Evolutionary conservation across 2,888 invertebrate genomes (phyloP).

Genomic region (Papilio protenor): DNA sequence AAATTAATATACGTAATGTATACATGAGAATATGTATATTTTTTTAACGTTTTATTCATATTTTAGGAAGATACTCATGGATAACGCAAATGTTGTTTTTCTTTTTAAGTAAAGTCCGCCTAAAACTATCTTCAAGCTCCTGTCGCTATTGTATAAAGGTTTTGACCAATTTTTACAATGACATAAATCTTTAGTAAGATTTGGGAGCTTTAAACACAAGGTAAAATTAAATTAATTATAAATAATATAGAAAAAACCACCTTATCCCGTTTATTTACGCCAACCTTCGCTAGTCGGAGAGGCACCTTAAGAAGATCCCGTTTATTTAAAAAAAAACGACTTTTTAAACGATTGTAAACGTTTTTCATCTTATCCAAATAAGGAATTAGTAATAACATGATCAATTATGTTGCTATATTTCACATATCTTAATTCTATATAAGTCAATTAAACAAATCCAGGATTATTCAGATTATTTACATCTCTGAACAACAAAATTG

Average conservation of each 20-base stretch:
- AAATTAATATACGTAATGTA: not conserved
- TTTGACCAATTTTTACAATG: slow-evolving; percentile 3
- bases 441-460: slow-evolving; percentile 4
- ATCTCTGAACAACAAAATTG: not conserved
- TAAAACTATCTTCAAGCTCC: not conserved
- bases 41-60: not conserved
- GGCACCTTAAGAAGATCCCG: too few relatives aligned
- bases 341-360: too few relatives aligned
- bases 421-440: not conserved
- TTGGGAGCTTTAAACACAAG: slow-evolving; percentile 16
- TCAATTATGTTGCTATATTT: not conserved
- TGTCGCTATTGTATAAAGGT: not conserved
- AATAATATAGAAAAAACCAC: not conserved
- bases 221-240: not conserved
- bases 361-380: not conserved
- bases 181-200: slow-evolving; percentile 2
- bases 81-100: not conserved
- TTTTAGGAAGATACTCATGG: not conserved
- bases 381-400: not conserved
- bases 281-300: too few relatives aligned
- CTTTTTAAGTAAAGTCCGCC: not conserved
- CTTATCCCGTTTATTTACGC: not conserved
- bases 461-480: slow-evolving; percentile 1
- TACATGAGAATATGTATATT: not conserved
- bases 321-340: not conserved